Conservation (phyloP, 2,113 vertebrate species). For the Nothobranchius kuhntae region DNA sequence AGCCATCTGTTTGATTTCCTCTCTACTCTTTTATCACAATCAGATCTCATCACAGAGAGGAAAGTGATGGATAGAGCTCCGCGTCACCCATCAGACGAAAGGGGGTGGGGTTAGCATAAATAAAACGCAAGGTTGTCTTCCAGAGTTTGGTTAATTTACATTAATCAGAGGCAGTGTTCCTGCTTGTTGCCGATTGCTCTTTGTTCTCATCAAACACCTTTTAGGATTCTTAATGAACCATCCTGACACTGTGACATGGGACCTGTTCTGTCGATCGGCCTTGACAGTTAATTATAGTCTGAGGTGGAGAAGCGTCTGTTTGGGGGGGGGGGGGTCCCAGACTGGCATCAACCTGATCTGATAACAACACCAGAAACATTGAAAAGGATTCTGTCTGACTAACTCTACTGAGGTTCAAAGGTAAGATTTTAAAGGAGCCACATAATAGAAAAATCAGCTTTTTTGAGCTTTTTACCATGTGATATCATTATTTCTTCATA, state of each 20-base stretch:
- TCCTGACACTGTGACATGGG: constrained; percentile 53
- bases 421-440: constrained; percentile 10
- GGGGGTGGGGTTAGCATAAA: constrained; percentile 41
- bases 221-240: constrained; percentile 75
- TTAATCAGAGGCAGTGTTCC: constrained; percentile 71
- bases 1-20: constrained; percentile 60
- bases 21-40: constrained; percentile 33
- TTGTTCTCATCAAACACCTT: constrained; percentile 72
- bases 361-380: constrained; percentile 32
- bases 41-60: constrained; percentile 33
- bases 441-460: too few relatives aligned
- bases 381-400: constrained; percentile 28
- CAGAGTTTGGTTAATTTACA: constrained; percentile 74
- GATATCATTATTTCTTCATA: too few relatives aligned
- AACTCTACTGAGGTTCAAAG: constrained; percentile 26
- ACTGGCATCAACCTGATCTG: constrained; percentile 24
- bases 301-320: constrained; percentile 41
- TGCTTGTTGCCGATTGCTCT: constrained; percentile 58
- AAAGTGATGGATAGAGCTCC: constrained; percentile 43
- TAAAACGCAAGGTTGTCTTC: constrained; percentile 54
- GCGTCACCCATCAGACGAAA: constrained; percentile 39
- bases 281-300: constrained; percentile 76
- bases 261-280: constrained; percentile 47
- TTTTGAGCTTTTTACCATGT: too few relatives aligned
- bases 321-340: constrained; percentile 7